Evolutionary conservation across 2,113 vertebrate species (phyloP).

Genomic region (Phoenicopterus ruber): DNA sequence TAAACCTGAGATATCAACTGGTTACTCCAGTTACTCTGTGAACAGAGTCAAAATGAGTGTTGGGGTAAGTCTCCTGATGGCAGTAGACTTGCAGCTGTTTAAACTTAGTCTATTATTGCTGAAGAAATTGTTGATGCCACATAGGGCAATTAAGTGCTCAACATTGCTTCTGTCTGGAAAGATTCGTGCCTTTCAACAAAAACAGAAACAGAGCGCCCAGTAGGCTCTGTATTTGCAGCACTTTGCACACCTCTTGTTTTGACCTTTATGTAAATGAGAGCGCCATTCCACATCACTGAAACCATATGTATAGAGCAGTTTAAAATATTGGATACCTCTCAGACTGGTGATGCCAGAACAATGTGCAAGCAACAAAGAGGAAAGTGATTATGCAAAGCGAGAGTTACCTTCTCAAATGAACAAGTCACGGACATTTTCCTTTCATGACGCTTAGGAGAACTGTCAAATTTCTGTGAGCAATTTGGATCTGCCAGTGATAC

Average conservation of each 20-base stretch:
- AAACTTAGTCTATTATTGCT: not conserved
- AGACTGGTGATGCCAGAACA: not conserved
- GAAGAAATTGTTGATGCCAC: not conserved
- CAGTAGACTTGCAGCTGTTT: not conserved
- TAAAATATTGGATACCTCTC: not conserved
- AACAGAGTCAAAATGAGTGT: not conserved
- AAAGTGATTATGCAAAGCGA: conserved; percentile 8
- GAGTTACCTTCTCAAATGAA: not conserved
- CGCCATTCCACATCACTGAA: not conserved
- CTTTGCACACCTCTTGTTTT: not conserved
- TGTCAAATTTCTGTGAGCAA: not conserved
- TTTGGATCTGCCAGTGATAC: not conserved
- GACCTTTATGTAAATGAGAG: conserved; percentile 10
- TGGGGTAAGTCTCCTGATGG: not conserved
- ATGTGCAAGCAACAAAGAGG: not conserved
- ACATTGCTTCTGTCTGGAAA: not conserved
- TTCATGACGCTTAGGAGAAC: not conserved
- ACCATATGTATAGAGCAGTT: not conserved
- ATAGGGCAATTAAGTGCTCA: not conserved
- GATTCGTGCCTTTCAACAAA: not conserved
- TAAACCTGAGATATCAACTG: not conserved
- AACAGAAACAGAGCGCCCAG: not conserved
- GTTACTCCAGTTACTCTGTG: not conserved
- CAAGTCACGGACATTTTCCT: not conserved
- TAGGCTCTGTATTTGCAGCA: not conserved